phyloP scores from a whole-genome alignment of 2,113 vertebrate genomes.

The Gymnarchus niloticus region DNA sequence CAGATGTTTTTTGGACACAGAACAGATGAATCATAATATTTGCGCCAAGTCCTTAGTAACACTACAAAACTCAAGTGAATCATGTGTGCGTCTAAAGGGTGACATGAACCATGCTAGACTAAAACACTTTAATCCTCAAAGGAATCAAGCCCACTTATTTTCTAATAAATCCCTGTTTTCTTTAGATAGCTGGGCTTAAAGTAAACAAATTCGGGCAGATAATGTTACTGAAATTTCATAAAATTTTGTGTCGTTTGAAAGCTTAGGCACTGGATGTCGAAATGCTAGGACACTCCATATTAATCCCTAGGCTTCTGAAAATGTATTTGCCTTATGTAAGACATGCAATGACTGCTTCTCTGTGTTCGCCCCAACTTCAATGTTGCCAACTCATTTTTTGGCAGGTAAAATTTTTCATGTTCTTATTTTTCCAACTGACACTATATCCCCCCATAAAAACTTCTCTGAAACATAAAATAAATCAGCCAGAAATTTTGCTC shows the following conservation, averaged over 20 bases:
- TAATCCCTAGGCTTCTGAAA: constrained; percentile 8
- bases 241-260: not conserved
- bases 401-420: constrained; percentile 24
- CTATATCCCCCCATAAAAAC: constrained; percentile 18
- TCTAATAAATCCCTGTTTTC: constrained; percentile 6
- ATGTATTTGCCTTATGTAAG: constrained; percentile 26
- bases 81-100: constrained; percentile 7
- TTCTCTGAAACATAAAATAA: constrained; percentile 12
- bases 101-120: constrained; percentile 11
- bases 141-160: not conserved
- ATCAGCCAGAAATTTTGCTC: constrained; percentile 17
- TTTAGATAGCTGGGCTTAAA: constrained; percentile 1
- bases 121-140: constrained; percentile 18
- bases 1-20: constrained; percentile 1
- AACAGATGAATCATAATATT: constrained; percentile 4
- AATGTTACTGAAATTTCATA: constrained; percentile 18
- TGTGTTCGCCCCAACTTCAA: constrained; percentile 17
- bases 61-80: constrained; percentile 14
- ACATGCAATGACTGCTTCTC: constrained; percentile 24
- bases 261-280: not conserved
- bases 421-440: constrained; percentile 33
- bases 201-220: constrained; percentile 10
- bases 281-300: constrained; percentile 12
- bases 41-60: constrained; percentile 18
- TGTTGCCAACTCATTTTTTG: constrained; percentile 6